Base-by-base conservation (phyloP, 2,888 invertebrate genomes). In the Elegia similella region DNA sequence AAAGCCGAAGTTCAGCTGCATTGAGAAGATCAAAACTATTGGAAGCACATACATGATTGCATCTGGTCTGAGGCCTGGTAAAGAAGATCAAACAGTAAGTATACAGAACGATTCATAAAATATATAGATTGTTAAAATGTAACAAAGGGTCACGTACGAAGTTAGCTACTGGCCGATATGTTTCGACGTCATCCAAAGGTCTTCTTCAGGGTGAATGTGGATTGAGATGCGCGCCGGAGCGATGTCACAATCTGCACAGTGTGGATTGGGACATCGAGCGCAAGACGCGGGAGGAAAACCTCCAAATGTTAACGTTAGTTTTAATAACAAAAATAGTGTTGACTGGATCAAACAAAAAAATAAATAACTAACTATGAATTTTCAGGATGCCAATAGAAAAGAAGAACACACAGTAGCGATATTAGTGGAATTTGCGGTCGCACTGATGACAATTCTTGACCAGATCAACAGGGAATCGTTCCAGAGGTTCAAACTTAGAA, bases 1-100 rank as follows among this genome's bases (percentile, higher is more conserved):
- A 50, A 98, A 98, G 76, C 97, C 98, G 0, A 98, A 98, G 76
- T 99, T 97, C 86, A 98, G 98, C 78, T 95, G 96, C 66, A 98
- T 99, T 69, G 99, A 99, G 87, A 99, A 99, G 86, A 99, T 99
- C 56, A 99, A 99, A 86, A 99, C 99, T 0, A 99, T 99, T 59
- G 98, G 98, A 12, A 98, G 98, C 82, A 99, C 99, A 0, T 99
- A 99, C 78, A 99, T 99, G 99, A 95, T 98, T 52, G 99, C 99
- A 0, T 96, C 98, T 0, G 99, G 99, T 0, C 88, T 99, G 15
- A 93, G 96, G 55, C 98, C 98, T 0, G 97, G 97, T 13, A 96
- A 96, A 68, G 97, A 97, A 78, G 96, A 96, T 64, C 93, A 94
- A 59, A 92, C 92, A 75, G 96, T 96, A 84, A 92, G 92, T 79